Evolutionary conservation across 2,797 vertebrate genomes (phyloP).

Genomic region (Pipistrellus pipistrellus): DNA sequence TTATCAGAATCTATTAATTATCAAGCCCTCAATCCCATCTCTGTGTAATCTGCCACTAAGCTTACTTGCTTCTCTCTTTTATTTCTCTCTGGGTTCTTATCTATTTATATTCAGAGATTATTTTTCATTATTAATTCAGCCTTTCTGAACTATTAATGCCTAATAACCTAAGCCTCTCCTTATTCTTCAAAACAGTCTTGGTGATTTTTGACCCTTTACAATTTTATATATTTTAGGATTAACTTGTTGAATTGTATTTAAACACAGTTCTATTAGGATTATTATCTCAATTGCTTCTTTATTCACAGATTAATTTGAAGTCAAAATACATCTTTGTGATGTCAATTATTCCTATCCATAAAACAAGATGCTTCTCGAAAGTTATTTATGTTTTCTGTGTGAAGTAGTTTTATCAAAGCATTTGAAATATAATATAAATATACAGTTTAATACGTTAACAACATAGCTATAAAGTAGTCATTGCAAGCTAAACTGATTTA

Average conservation of each 20-base stretch:
- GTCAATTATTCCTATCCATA: not conserved
- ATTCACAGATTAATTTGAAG: not conserved
- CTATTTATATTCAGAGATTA: not conserved
- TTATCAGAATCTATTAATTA: not conserved
- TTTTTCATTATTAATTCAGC: not conserved
- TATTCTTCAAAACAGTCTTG: not conserved
- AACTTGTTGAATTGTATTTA: not conserved
- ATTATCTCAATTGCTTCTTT: not conserved
- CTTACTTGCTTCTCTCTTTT: not conserved
- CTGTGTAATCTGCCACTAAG: not conserved
- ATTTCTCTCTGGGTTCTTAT: not conserved
- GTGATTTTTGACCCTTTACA: not conserved
- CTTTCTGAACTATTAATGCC: not conserved
- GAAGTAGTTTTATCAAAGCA: not conserved
- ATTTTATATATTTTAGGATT: not conserved
- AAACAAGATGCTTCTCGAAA: not conserved
- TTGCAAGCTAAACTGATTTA: not conserved
- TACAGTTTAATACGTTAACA: not conserved
- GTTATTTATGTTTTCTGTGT: not conserved
- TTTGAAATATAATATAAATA: constrained; percentile 28
- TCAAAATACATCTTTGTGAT: not conserved
- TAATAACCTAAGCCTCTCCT: not conserved
- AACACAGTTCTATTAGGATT: not conserved
- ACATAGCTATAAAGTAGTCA: not conserved
- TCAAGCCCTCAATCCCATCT: not conserved